Conservation (phyloP, 2,113 vertebrate species). For the Cinclus mexicanus region DNA sequence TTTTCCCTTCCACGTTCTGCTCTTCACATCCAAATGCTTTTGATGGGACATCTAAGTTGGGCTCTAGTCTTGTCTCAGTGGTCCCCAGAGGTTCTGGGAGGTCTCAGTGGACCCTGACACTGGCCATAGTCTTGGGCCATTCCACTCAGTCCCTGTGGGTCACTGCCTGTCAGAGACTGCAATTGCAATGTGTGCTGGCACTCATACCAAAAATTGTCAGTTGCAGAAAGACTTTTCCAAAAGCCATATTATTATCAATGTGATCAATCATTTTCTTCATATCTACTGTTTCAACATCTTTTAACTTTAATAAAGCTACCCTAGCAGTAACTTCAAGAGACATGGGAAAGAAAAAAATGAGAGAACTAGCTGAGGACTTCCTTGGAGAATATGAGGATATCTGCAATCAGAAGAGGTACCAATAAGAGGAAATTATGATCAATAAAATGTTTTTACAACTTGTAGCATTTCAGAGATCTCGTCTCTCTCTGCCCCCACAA, state of each 20-base stretch:
- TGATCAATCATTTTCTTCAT: background rate
- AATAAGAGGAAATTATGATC: background rate
- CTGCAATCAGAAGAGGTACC: background rate
- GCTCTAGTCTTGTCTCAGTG: background rate
- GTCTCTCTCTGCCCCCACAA: fast-evolving
- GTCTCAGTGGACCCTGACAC: background rate
- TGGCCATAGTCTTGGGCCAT: fast-evolving
- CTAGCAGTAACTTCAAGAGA: background rate
- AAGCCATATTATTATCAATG: background rate
- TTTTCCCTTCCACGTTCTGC: background rate
- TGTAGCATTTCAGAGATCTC: background rate
- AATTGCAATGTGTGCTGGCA: fast-evolving
- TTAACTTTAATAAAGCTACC: background rate
- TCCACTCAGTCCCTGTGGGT: background rate
- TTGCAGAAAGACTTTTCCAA: background rate
- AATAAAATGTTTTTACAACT: background rate
- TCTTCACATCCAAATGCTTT: background rate
- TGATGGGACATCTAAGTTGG: background rate
- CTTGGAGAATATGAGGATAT: background rate
- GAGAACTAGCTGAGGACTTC: background rate
- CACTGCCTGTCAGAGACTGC: background rate
- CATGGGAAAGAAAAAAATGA: background rate
- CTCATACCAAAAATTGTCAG: background rate
- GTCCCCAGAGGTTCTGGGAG: background rate
- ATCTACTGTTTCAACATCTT: background rate